Evolutionary conservation across 2,797 vertebrate species (phyloP).

Genomic region (Silurus aristotelis): DNA sequence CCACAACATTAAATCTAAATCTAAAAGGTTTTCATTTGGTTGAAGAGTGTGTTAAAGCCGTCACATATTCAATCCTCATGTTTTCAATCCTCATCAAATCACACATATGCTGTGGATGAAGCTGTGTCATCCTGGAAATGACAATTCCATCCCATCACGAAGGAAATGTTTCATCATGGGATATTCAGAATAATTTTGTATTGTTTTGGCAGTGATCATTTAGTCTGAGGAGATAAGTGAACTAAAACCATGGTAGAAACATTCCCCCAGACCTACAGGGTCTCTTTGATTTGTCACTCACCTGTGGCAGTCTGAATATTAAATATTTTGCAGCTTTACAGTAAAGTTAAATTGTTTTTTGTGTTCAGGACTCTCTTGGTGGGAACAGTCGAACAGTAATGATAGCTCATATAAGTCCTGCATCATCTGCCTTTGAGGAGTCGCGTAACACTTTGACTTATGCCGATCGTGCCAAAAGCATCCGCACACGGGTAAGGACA

Average conservation of each 20-base stretch:
- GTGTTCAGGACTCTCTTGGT: conserved; percentile 84
- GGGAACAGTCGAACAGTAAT: conserved; percentile 91
- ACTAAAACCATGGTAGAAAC: neutral
- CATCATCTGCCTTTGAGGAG: conserved; percentile 88
- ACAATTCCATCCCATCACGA: neutral
- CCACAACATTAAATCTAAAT: neutral
- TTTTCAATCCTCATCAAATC: neutral
- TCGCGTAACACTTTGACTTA: conserved; percentile 89
- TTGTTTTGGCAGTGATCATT: neutral
- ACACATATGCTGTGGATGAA: neutral
- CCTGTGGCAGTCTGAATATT: neutral
- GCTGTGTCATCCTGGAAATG: neutral
- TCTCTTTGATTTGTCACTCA: neutral
- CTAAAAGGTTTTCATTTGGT: neutral
- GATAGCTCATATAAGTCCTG: conserved; percentile 94
- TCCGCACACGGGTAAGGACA: conserved; percentile 82
- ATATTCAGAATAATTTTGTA: neutral
- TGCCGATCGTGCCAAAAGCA: conserved; percentile 89
- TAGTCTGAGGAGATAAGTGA: neutral
- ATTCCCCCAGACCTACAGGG: neutral
- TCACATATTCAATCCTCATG: no score
- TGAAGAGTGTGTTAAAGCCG: neutral
- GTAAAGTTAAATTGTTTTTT: neutral
- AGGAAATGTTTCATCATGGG: neutral
- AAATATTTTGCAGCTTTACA: neutral